Conservation (phyloP, 2,113 vertebrate species). For the Neodon shergylaensis region DNA sequence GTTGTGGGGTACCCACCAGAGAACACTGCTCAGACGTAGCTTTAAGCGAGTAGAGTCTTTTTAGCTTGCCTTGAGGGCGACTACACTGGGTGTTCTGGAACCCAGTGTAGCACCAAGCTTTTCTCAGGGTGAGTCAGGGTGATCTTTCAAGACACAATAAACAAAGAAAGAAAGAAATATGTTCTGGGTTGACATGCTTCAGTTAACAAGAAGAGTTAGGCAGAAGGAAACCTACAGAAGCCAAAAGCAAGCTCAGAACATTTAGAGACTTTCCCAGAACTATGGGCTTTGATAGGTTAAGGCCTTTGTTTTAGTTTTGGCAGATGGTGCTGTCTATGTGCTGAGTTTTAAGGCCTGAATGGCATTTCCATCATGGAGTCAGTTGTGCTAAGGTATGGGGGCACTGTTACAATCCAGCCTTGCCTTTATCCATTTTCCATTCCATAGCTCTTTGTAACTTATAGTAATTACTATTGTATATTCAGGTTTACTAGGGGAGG, state of each 20-base stretch:
- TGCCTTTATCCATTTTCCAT: not conserved
- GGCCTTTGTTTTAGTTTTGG: not conserved
- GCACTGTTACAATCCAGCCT: not conserved
- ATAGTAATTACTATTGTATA: not conserved
- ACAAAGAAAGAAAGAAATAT: not conserved
- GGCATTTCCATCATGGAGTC: not conserved
- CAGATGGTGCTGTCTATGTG: not conserved
- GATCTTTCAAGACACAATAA: not conserved
- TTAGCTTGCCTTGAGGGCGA: too few relatives aligned
- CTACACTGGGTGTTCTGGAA: too few relatives aligned
- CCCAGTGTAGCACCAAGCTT: not conserved
- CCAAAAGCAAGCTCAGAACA: not conserved
- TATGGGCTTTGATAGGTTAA: not conserved
- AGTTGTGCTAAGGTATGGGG: not conserved
- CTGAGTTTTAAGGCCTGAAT: not conserved
- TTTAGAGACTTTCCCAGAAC: not conserved
- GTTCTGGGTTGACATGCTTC: not conserved
- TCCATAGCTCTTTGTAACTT: not conserved
- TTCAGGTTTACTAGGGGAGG: not conserved
- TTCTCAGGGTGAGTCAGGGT: not conserved
- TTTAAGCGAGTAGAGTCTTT: too few relatives aligned
- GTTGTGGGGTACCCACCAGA: too few relatives aligned
- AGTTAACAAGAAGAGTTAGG: not conserved
- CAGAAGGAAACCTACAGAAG: not conserved
- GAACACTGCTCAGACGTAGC: too few relatives aligned